Conservation (phyloP, 64 coral and sea anemone genomes). For the Astreopora myriophthalma region DNA sequence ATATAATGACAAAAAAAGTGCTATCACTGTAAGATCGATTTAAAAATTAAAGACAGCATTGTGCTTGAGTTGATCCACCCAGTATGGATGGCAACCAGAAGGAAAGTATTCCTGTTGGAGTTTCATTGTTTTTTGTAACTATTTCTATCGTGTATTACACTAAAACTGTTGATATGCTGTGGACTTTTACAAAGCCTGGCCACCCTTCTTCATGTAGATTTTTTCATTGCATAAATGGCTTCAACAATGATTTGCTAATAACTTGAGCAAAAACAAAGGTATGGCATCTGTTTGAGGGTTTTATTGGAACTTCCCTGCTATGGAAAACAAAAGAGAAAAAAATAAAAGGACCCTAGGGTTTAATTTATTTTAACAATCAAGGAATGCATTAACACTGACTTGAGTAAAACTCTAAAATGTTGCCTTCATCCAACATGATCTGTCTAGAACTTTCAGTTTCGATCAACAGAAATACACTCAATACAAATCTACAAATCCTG, state of each 20-base stretch:
- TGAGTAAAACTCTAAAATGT: background rate
- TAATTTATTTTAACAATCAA: background rate
- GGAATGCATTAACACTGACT: background rate
- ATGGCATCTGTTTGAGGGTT: background rate
- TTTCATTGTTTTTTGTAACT: background rate
- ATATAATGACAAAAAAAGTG: background rate
- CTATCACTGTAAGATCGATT: background rate
- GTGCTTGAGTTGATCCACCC: background rate
- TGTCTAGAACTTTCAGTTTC: background rate
- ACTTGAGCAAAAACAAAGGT: background rate
- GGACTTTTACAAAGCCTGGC: background rate
- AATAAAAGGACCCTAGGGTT: background rate
- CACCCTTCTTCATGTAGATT: background rate
- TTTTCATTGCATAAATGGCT: background rate
- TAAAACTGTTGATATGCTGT: background rate
- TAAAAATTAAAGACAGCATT: background rate
- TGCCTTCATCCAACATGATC: background rate
- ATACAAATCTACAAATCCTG: too few relatives aligned
- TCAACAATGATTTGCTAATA: background rate
- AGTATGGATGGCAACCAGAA: background rate
- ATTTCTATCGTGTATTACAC: background rate
- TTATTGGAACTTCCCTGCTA: conserved; percentile 4
- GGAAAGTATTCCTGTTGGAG: background rate
- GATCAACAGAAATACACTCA: too few relatives aligned
- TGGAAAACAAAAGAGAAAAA: background rate